Conservation (phyloP, 1,140 invertebrate species). For the Calosoma granatense region DNA sequence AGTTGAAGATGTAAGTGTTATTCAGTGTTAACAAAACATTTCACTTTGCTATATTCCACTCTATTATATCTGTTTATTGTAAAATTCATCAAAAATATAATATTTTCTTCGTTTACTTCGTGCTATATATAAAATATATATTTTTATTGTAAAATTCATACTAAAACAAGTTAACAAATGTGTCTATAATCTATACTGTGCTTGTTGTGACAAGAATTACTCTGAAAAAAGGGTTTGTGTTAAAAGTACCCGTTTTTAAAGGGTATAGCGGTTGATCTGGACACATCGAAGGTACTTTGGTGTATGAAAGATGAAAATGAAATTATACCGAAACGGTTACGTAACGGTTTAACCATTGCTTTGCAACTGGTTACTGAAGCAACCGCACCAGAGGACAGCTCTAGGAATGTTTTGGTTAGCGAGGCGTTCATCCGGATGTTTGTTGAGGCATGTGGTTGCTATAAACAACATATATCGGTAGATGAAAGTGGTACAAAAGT, state of each 20-base stretch:
- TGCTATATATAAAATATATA: no score
- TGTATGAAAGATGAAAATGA: slow-evolving; percentile 51
- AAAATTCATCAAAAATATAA: slow-evolving; percentile 9
- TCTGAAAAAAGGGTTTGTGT: slow-evolving; percentile 9
- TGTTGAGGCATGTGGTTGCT: slow-evolving; percentile 52
- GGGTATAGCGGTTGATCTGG: slow-evolving; percentile 55
- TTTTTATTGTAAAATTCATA: no score
- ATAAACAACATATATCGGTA: slow-evolving; percentile 39
- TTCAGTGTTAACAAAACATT: slow-evolving; percentile 2
- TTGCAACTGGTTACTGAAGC: slow-evolving; percentile 39
- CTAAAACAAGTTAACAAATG: no score
- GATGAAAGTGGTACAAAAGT: slow-evolving; percentile 37
- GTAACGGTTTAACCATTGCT: slow-evolving; percentile 42
- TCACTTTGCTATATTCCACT: slow-evolving; percentile 17
- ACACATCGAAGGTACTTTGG: slow-evolving; percentile 42
- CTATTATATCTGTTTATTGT: background rate
- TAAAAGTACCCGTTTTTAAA: slow-evolving; percentile 28
- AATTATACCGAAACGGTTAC: slow-evolving; percentile 49
- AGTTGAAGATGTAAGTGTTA: slow-evolving; percentile 35
- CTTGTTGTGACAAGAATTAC: background rate
- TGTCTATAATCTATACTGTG: background rate
- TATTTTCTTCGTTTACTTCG: slow-evolving; percentile 5
- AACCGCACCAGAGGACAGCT: slow-evolving; percentile 26
- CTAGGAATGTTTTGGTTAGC: slow-evolving; percentile 45
- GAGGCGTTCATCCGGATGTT: slow-evolving; percentile 59